These are phyloP conservation scores for Triops cancriformis DNA, from an alignment of 1,140 invertebrate species.

Conservation along the genomic window DNA sequence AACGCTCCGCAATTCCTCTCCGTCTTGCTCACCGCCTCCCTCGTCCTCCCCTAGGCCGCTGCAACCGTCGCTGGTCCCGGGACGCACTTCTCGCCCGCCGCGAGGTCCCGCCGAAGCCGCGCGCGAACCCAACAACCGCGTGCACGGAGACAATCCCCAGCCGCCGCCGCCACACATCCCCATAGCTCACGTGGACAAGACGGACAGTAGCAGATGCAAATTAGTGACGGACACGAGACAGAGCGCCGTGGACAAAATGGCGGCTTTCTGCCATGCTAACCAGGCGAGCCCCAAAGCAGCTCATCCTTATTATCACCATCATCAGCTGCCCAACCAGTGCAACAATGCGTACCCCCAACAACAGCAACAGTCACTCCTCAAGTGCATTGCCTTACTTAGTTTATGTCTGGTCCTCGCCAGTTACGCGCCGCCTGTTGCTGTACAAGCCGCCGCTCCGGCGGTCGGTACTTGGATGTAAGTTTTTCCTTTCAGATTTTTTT, in stretches of 20 bases:
- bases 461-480: conserved; percentile 6
- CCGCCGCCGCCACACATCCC: neutral
- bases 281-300: no score
- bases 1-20: neutral
- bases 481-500: neutral
- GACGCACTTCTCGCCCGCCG: no score
- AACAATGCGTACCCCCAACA: neutral
- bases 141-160: neutral
- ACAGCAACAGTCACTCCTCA: neutral
- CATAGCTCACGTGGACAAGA: neutral
- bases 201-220: conserved; percentile 2
- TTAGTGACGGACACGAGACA: conserved; percentile 6
- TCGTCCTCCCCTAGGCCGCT: neutral
- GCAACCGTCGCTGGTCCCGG: no score
- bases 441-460: neutral
- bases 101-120: no score
- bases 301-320: no score
- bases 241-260: neutral
- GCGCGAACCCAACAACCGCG: no score
- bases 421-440: neutral
- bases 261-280: no score
- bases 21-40: neutral
- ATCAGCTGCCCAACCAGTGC: neutral
- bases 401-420: neutral
- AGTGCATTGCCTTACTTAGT: neutral